Percentiles rank a stretch among this genome's conserved stretches.
Conservation (phyloP, 2,113 vertebrate species). For the Rynchops niger region DNA sequence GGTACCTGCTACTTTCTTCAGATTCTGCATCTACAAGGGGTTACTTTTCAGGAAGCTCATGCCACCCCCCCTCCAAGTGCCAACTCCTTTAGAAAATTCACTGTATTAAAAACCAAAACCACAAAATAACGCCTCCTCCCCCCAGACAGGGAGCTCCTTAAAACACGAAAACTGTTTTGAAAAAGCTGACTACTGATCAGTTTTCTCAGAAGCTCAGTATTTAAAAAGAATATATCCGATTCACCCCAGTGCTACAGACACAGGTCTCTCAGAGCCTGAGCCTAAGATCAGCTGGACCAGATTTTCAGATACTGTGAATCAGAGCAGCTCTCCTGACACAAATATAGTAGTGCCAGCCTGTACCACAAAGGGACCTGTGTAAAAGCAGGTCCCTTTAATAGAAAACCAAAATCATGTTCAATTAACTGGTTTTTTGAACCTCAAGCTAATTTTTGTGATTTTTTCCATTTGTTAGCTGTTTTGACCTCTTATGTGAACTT, state of each 20-base stretch:
- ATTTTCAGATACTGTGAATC: background rate
- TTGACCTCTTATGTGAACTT: background rate
- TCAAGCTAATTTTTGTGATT: background rate
- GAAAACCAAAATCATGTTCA: background rate
- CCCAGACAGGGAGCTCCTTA: background rate
- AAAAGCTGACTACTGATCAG: background rate
- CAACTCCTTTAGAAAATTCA: background rate
- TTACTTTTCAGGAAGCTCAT: background rate
- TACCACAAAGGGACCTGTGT: background rate
- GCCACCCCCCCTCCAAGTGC: background rate
- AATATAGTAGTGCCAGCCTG: background rate
- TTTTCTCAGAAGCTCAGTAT: background rate
- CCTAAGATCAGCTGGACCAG: background rate
- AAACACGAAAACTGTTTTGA: background rate
- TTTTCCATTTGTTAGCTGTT: background rate
- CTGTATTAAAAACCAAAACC: background rate
- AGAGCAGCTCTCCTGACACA: background rate
- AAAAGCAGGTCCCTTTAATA: background rate
- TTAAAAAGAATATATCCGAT: background rate
- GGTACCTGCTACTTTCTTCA: background rate
- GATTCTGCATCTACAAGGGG: background rate
- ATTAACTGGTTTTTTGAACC: background rate
- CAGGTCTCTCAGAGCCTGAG: background rate
- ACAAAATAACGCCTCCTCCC: rapidly evolving
- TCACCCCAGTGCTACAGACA: background rate